Percentiles rank a stretch among this genome's conserved stretches.
Conservation (phyloP, 1,140 invertebrate genomes). For the Aphelinus certus region DNA sequence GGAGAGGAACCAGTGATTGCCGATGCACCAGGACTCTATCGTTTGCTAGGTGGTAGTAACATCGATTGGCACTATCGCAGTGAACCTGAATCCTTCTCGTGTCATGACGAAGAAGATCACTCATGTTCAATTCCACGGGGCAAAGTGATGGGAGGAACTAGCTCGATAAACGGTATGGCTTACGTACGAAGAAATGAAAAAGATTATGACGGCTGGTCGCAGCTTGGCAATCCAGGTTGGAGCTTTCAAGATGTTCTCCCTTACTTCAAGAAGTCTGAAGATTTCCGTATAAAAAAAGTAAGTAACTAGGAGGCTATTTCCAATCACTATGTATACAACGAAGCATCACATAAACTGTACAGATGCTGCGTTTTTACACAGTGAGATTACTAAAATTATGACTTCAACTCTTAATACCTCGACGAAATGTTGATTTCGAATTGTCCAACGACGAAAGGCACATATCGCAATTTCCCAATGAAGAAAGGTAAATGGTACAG, state of each 20-base stretch:
- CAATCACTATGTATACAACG: background rate
- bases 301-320: background rate
- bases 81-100: constrained; percentile 67
- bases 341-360: no score
- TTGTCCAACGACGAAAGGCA: background rate
- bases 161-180: background rate
- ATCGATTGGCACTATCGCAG: constrained; percentile 47
- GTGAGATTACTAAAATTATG: background rate
- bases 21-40: constrained; percentile 47
- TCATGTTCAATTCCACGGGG: constrained; percentile 44
- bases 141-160: constrained; percentile 14
- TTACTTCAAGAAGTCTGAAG: constrained; percentile 8
- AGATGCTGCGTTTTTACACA: no score
- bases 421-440: background rate
- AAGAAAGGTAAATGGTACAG: no score
- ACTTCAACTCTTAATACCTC: background rate
- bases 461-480: no score
- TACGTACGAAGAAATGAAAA: background rate
- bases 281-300: background rate
- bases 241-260: background rate
- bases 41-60: background rate
- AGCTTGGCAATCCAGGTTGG: background rate
- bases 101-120: constrained; percentile 56
- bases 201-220: background rate
- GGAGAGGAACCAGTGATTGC: constrained; percentile 49